These are phyloP conservation scores for Casuarius casuarius DNA, from an alignment of 2,113 vertebrate species.

Conservation along the genomic window DNA sequence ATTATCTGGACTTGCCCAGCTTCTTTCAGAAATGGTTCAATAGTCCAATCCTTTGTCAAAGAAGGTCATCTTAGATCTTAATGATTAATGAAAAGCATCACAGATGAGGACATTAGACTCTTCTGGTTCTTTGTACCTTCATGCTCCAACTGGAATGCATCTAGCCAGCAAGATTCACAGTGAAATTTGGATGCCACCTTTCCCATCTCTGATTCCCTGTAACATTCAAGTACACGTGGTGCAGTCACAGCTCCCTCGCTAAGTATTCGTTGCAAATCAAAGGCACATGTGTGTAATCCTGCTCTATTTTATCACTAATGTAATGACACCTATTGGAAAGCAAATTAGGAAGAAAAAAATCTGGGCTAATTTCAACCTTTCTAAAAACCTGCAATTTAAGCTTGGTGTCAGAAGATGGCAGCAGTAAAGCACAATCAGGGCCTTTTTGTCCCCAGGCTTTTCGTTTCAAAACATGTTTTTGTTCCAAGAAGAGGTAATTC, in stretches of 20 bases:
- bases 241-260: background rate
- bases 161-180: background rate
- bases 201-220: background rate
- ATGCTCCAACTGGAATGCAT: background rate
- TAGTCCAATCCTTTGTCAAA: background rate
- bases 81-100: background rate
- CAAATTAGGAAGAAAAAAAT: background rate
- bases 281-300: background rate
- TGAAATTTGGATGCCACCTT: background rate
- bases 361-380: background rate
- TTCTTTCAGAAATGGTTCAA: background rate
- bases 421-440: constrained; percentile 36
- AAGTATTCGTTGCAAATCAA: background rate
- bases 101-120: background rate
- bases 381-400: constrained; percentile 6
- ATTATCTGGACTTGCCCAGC: background rate
- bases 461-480: background rate
- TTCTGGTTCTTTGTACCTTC: background rate
- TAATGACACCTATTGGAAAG: background rate
- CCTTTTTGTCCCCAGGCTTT: background rate
- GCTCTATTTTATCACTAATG: background rate
- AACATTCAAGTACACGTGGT: fast-evolving
- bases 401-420: constrained; percentile 62
- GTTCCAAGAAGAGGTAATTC: background rate
- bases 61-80: background rate